Evolutionary conservation across 2,888 invertebrate species (phyloP).

Genomic region (Lobophora halterata): DNA sequence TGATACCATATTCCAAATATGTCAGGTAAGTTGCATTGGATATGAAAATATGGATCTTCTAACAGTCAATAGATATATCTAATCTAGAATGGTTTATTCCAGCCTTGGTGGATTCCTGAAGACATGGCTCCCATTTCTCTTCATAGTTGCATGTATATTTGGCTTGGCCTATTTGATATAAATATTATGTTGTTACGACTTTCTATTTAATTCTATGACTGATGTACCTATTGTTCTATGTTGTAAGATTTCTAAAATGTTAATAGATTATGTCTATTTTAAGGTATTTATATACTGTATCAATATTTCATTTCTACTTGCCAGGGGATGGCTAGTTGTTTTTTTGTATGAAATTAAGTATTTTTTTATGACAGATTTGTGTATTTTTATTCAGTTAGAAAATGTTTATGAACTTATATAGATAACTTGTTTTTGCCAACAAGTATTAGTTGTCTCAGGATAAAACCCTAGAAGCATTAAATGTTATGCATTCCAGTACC

Average conservation of each 20-base stretch:
- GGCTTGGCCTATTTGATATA: conserved; percentile 54
- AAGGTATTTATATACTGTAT: conserved; percentile 8
- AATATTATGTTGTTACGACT: neutral
- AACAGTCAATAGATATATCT: conserved; percentile 1
- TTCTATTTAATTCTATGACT: conserved; percentile 14
- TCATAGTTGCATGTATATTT: conserved; percentile 70
- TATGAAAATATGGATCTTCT: too few species aligned
- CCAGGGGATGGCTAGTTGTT: neutral
- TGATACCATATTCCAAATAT: conserved; percentile 87
- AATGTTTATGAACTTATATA: too few species aligned
- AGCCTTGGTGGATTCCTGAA: conserved; percentile 86
- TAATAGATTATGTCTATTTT: conserved; percentile 11
- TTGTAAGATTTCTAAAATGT: conserved; percentile 17
- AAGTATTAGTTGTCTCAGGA: too few species aligned
- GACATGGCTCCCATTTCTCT: conserved; percentile 91
- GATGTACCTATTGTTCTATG: conserved; percentile 11
- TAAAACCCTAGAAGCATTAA: too few species aligned
- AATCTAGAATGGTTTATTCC: conserved; percentile 41
- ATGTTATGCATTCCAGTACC: too few species aligned
- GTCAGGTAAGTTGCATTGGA: conserved; percentile 79
- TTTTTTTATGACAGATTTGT: too few species aligned
- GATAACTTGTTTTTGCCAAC: too few species aligned
- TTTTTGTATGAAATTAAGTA: too few species aligned
- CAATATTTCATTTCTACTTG: neutral
- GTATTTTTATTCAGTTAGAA: too few species aligned